A percentile compares a stretch with the other conserved stretches of the same genome.
Conservation (phyloP, 2,888 invertebrate species). For the Callyntrura sp. region DNA sequence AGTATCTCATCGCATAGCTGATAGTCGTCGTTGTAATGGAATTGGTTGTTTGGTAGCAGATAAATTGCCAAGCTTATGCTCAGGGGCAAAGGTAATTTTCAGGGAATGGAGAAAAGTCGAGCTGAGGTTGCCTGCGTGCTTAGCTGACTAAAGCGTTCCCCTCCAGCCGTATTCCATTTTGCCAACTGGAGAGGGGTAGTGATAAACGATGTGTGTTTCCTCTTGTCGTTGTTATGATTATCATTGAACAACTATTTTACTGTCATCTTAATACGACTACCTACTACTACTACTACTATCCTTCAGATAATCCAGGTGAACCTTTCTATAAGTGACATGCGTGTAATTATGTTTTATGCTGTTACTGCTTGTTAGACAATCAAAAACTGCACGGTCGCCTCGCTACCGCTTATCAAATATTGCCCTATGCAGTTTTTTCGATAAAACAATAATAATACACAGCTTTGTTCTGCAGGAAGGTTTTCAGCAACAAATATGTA, state of each 20-base stretch:
- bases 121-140: constrained; percentile 57
- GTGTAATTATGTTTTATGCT: neutral
- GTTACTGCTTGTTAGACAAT: neutral
- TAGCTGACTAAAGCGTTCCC: constrained; percentile 34
- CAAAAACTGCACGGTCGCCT: neutral
- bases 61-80: constrained; percentile 72
- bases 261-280: neutral
- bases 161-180: constrained; percentile 40
- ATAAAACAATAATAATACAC: neutral
- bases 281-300: neutral
- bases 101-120: constrained; percentile 64
- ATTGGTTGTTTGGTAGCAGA: constrained; percentile 63
- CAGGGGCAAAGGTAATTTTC: constrained; percentile 75
- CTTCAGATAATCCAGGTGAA: constrained; percentile 47
- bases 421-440: neutral
- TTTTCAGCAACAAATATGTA: neutral
- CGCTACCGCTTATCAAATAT: neutral
- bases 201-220: constrained; percentile 36
- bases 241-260: constrained; percentile 4
- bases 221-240: constrained; percentile 18
- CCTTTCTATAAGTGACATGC: neutral
- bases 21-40: constrained; percentile 42
- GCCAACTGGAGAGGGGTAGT: constrained; percentile 4
- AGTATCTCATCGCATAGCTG: constrained; percentile 36
- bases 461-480: neutral